Evolutionary conservation across 2,888 invertebrate species (phyloP), one percentile per base, ranked within the genome.

Genomic region (Dastarcus helophoroides): DNA sequence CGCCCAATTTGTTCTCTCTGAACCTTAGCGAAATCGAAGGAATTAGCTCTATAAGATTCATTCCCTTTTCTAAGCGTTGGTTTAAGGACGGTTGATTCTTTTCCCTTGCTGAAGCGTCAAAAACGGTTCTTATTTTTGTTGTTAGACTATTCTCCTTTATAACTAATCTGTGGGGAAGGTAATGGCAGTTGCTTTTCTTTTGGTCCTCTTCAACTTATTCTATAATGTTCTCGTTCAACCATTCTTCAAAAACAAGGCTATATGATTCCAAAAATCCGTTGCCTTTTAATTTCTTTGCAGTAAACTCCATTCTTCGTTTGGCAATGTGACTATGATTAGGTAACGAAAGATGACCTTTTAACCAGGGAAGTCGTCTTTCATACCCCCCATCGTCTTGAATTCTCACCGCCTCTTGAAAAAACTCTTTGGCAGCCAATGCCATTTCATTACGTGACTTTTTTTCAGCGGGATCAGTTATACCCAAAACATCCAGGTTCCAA

Each of bases 361-460:
- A 39, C 51, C 52, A 54, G 5, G 56, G 54, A 7, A 56, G 35
- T 12, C 32, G 22, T 2, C 56, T 48, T 31, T 49, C 48, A 36
- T 53, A 58, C 2, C 54, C 37, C 3, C 48, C 46, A 8, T 48
- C 41, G 3, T 36, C 22, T 17, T 48, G 44, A 1, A 43, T 24
- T 1, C 4, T 28, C 3, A 54, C 44, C 1, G 50, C 56, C 14
- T 48, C 35, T 7, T 37, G 10, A 39, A 54, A 55, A 25, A 43
- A 31, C 3, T 47, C 29, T 32, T 36, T 43, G 1, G 48, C 43
- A 4, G 34, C 38, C 19, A 33, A 14, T 16, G 47, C 43, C 3
- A 30, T 35, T 22, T 38, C 37, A 13, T 42, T 30, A 27, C 36
- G 42, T 6, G 42, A 26, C 26, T 39, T 40, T 8, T 28, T 45